Conservation (phyloP, 2,113 vertebrate genomes). For the Melanocharis versteri region DNA sequence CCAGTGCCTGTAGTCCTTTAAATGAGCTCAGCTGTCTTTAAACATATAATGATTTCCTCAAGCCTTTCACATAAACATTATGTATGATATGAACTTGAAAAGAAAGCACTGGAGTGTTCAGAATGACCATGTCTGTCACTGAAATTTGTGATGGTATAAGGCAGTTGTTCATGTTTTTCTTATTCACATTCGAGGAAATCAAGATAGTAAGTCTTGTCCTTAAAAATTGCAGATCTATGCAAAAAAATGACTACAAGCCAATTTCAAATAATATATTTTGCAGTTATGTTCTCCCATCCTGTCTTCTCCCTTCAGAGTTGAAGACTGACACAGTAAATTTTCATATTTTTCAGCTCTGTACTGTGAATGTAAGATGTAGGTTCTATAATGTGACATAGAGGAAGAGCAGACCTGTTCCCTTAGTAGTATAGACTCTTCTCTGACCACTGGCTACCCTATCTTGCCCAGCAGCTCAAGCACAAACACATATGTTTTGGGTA, state of each 20-base stretch:
- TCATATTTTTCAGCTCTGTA: neutral
- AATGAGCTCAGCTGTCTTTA: neutral
- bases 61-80: neutral
- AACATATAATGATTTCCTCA: neutral
- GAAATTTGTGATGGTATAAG: neutral
- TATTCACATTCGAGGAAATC: neutral
- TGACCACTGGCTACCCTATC: neutral
- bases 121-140: neutral
- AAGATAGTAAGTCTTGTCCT: neutral
- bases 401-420: neutral
- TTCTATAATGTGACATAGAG: neutral
- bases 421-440: neutral
- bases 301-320: neutral
- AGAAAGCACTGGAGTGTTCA: neutral
- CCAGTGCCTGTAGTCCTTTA: neutral
- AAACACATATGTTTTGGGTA: neutral
- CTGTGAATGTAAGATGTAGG: neutral
- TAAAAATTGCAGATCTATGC: neutral
- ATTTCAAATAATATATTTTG: neutral
- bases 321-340: neutral
- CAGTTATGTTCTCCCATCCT: neutral
- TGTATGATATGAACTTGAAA: neutral
- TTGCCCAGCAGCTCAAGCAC: neutral
- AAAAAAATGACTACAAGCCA: neutral
- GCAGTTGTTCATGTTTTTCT: neutral